Evolutionary conservation across 2,113 vertebrate genomes (phyloP).

Genomic region (Felis catus): DNA sequence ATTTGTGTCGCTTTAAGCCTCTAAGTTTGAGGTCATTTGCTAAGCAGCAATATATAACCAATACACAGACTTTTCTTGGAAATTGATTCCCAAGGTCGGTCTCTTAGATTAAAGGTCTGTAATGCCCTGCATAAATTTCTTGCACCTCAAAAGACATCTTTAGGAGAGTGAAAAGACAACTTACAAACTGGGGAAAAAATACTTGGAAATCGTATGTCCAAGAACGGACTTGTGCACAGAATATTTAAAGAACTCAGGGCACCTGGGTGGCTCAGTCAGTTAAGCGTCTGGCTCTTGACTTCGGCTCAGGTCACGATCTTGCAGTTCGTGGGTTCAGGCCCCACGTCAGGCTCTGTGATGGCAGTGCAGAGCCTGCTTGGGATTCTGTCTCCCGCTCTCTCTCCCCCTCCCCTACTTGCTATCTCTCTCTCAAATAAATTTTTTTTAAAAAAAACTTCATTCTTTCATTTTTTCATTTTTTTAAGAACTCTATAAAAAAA

Average conservation of each 20-base stretch:
- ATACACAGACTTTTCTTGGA: background rate
- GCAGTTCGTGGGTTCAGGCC: too few species aligned
- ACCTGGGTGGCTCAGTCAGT: too few species aligned
- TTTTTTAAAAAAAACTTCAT: background rate
- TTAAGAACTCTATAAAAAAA: background rate
- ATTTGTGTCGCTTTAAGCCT: background rate
- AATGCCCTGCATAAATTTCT: background rate
- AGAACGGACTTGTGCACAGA: background rate
- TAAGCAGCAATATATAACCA: background rate
- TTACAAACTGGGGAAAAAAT: background rate
- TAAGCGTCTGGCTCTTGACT: too few species aligned
- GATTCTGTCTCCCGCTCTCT: too few species aligned
- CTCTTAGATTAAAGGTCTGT: background rate
- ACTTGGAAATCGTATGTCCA: background rate
- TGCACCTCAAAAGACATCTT: background rate
- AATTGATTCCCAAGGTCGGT: background rate
- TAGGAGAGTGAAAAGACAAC: background rate
- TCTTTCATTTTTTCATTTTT: too few species aligned
- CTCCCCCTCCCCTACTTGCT: too few species aligned
- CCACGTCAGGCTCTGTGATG: too few species aligned
- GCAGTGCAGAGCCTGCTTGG: too few species aligned
- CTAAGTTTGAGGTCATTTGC: slow-evolving; percentile 12
- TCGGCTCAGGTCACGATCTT: too few species aligned
- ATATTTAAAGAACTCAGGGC: background rate
- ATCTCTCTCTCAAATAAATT: too few species aligned